Percentiles rank a stretch among this genome's conserved stretches.
Evolutionary conservation across 2,113 vertebrate genomes (phyloP).

Genomic region (Haemorhous mexicanus): DNA sequence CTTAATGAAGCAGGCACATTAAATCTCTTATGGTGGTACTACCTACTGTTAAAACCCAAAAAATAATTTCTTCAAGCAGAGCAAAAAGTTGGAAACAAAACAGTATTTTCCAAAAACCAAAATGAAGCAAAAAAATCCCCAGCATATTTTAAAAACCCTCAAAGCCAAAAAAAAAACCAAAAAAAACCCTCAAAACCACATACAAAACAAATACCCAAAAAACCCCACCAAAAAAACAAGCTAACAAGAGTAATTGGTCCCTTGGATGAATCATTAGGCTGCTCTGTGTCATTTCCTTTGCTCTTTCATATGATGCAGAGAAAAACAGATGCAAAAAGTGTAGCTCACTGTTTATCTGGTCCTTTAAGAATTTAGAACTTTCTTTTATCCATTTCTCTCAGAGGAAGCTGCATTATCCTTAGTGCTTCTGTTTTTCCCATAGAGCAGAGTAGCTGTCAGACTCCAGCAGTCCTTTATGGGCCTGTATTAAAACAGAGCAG

Average conservation of each 20-base stretch:
- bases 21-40: background rate
- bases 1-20: background rate
- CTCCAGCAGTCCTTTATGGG: background rate
- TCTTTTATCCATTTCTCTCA: background rate
- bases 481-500: background rate
- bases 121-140: accelerated
- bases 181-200: accelerated
- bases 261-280: background rate
- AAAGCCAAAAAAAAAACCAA: background rate
- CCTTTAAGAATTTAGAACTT: background rate
- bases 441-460: background rate
- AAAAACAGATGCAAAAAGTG: background rate
- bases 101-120: background rate
- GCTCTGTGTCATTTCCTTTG: background rate
- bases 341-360: background rate
- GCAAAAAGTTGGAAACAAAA: background rate
- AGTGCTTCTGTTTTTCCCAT: background rate
- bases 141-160: background rate
- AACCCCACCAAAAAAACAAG: background rate
- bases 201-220: background rate
- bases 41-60: background rate
- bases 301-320: background rate
- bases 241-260: background rate
- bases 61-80: background rate
- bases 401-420: background rate